phyloP scores from a whole-genome alignment of 2,113 vertebrate species.

The Percopsis transmontana region DNA sequence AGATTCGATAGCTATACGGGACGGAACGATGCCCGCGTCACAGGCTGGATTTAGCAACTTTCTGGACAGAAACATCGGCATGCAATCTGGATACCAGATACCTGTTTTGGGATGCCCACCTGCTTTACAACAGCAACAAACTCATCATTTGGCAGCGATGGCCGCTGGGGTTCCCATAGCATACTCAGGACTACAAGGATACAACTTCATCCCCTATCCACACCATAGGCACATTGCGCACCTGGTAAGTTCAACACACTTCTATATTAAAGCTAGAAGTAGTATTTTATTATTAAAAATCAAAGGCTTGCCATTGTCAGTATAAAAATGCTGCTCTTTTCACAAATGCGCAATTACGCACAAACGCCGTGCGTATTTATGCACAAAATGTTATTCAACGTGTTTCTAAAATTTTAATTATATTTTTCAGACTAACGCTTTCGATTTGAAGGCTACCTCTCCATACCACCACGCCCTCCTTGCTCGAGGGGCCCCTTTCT shows the following conservation, averaged over 20 bases:
- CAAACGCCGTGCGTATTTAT: not conserved
- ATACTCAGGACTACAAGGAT: conserved; percentile 78
- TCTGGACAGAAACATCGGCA: conserved; percentile 71
- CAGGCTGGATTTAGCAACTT: conserved; percentile 77
- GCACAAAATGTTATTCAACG: not conserved
- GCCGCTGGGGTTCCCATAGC: conserved; percentile 69
- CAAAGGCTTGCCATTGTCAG: not conserved
- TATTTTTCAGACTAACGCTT: conserved; percentile 64
- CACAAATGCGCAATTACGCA: conserved; percentile 43
- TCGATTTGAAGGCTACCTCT: conserved; percentile 63
- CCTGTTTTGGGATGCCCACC: conserved; percentile 68
- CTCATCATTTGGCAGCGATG: conserved; percentile 72
- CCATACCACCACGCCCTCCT: conserved; percentile 72
- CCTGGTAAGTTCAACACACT: conserved; percentile 66
- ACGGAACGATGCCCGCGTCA: conserved; percentile 77
- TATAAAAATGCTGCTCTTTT: not conserved
- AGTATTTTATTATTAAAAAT: not conserved
- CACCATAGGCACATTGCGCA: conserved; percentile 75
- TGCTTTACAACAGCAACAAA: conserved; percentile 64
- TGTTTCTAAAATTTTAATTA: conserved; percentile 15
- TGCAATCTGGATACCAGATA: conserved; percentile 75
- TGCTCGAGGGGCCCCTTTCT: conserved; percentile 61
- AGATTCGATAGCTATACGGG: conserved; percentile 27
- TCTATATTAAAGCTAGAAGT: not conserved
- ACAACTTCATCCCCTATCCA: conserved; percentile 77